Percentiles rank a stretch among this genome's conserved stretches.
These are phyloP conservation scores for Anguilla rostrata DNA, from an alignment of 2,113 vertebrate genomes.

Conservation along the genomic window DNA sequence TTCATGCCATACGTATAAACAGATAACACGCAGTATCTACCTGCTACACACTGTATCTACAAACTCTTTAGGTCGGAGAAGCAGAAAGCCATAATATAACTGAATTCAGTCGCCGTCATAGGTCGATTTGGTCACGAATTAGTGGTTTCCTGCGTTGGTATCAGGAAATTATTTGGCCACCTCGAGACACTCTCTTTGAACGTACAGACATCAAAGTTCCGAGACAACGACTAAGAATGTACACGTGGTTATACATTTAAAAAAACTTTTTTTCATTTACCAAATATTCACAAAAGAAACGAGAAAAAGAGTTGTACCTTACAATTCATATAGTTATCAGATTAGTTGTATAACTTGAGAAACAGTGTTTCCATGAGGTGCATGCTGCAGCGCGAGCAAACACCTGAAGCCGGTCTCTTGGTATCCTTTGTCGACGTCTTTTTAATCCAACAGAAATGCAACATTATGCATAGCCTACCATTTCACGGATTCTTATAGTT, in stretches of 20 bases:
- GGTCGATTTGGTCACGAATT: background rate
- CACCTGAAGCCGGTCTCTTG: slow-evolving; percentile 48
- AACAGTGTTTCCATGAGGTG: slow-evolving; percentile 41
- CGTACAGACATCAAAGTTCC: background rate
- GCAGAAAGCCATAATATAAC: slow-evolving; percentile 4
- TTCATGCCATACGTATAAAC: slow-evolving; percentile 66
- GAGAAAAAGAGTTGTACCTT: slow-evolving; percentile 40
- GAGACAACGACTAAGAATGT: background rate
- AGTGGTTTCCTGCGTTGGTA: background rate
- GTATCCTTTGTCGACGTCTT: slow-evolving; percentile 19
- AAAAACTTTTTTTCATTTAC: slow-evolving; percentile 1
- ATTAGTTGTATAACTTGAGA: slow-evolving; percentile 57
- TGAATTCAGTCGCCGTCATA: background rate
- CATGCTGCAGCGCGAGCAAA: slow-evolving; percentile 42
- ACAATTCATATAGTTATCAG: slow-evolving; percentile 14
- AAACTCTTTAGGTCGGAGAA: slow-evolving; percentile 49
- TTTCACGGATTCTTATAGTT: background rate
- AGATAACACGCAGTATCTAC: slow-evolving; percentile 40
- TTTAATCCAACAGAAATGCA: slow-evolving; percentile 15
- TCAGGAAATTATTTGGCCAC: background rate
- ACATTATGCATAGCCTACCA: background rate
- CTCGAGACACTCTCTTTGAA: background rate
- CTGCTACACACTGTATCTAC: slow-evolving; percentile 47
- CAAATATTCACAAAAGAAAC: background rate
- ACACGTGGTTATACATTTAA: background rate